Base-by-base conservation (phyloP, 2,797 vertebrate species). In the Trachops cirrhosus region DNA sequence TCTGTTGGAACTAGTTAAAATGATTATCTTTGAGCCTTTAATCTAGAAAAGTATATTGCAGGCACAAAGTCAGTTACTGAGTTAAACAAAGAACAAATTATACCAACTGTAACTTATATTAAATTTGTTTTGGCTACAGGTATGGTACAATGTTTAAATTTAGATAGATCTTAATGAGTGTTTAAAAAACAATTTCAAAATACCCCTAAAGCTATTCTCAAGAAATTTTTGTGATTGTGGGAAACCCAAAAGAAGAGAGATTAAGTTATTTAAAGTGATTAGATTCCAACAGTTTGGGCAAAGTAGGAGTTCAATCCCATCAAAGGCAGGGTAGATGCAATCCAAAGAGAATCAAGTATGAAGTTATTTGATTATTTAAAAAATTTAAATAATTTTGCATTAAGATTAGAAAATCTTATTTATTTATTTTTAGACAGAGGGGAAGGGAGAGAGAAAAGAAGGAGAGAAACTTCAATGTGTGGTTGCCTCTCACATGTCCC, bases 1-100 rank as follows among this genome's bases (percentile, higher is more conserved):
- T 2, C 29, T 80, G n/a, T 96, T 96, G 97, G 44, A 97, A 44
- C 29, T 96, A 96, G 97, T 96, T 32, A 97, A 96, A 98, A 97
- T 97, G 50, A 80, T 92, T 0, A 95, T 96, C 97, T 97, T 97
- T 96, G 71, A 67, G 24, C 78, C 18, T 96, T 98, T 92, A 97
- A 97, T 77, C 78, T 97, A 94, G 50, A 97, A 96, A 96, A 78
- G 22, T 84, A 87, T 50, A 89, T 73, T 79, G 22, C 59, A 96
- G 82, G 80, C 91, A 91, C 5, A 96, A n/a, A 74, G 79, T 86
- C 92, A 96, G 50, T 64, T 96, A 82, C 39, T 93, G 80, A 96
- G 34, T 86, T 83, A 94, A 84, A 78, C 24, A 71, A 97, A 97
- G 94, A 54, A 95, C 3, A 96, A 93, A 96, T 44, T 29, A 62